Evolutionary conservation across 2,888 invertebrate genomes (phyloP).

Genomic region (Melieria omissa): DNA sequence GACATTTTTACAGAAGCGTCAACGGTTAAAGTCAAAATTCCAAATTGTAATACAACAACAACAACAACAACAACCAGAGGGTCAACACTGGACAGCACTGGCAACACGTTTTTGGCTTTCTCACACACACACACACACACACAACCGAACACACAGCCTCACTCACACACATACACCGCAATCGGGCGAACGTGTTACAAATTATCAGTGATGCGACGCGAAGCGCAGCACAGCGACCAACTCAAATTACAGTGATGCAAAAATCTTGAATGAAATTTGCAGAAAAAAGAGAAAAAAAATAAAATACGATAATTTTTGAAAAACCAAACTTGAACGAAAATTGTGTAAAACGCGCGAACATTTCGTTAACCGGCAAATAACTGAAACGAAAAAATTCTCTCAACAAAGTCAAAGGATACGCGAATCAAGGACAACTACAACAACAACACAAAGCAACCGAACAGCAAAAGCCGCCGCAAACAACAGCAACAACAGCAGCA

Average conservation of each 20-base stretch:
- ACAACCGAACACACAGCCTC: neutral
- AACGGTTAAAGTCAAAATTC: slow-evolving; percentile 55
- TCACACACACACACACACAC: neutral
- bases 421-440: neutral
- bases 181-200: neutral
- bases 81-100: slow-evolving; percentile 6
- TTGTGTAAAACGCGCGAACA: neutral
- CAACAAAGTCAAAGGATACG: neutral
- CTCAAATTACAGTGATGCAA: neutral
- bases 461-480: slow-evolving; percentile 16
- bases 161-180: neutral
- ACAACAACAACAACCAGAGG: slow-evolving; percentile 23
- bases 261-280: neutral
- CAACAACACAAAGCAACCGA: neutral
- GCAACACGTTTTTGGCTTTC: neutral
- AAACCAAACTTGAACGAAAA: neutral
- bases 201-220: neutral
- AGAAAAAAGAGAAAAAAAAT: neutral
- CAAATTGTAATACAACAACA: slow-evolving; percentile 48
- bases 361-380: neutral
- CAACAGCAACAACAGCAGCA: slow-evolving; percentile 40
- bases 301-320: neutral
- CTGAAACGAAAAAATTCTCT: neutral
- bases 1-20: slow-evolving; percentile 51
- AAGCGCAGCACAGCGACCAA: neutral